Percentiles rank a stretch among this genome's conserved stretches.
Evolutionary conservation across 2,113 vertebrate genomes (phyloP).

Genomic region (Pangasianodon gigas): DNA sequence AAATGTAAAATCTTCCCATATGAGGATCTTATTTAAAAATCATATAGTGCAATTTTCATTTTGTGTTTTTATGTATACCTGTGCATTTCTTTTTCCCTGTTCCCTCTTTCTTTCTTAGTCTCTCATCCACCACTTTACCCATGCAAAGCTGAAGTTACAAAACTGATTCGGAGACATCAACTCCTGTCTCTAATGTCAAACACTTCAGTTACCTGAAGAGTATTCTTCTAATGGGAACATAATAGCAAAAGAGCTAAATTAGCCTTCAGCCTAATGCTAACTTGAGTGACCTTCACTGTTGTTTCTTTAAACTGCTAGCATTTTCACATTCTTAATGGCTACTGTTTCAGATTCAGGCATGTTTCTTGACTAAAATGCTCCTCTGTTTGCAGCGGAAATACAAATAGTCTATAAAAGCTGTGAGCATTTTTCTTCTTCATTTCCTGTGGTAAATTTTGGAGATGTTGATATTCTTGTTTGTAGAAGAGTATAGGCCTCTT

Average conservation of each 20-base stretch:
- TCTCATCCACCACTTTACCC: background rate
- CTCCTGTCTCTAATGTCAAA: background rate
- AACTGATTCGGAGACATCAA: slow-evolving; percentile 1
- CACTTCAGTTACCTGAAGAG: slow-evolving; percentile 17
- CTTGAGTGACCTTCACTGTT: background rate
- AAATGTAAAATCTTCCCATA: slow-evolving; percentile 21
- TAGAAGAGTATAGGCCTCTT: background rate
- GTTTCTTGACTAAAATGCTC: slow-evolving; percentile 43
- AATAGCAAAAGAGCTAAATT: background rate
- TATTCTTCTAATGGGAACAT: background rate
- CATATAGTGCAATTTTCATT: background rate
- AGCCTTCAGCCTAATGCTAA: background rate
- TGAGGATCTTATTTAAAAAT: slow-evolving; percentile 6
- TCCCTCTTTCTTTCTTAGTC: background rate
- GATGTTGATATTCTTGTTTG: slow-evolving; percentile 9
- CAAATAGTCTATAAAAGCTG: slow-evolving; percentile 63
- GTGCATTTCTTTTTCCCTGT: background rate
- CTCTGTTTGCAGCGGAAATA: slow-evolving; percentile 57
- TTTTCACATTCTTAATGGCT: background rate
- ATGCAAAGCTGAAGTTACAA: slow-evolving; percentile 26
- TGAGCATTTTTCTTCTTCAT: slow-evolving; percentile 49
- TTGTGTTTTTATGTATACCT: background rate
- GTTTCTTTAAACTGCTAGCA: background rate
- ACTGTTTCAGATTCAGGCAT: slow-evolving; percentile 19
- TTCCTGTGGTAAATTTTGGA: background rate